These are phyloP conservation scores for Aquatica leii DNA, from an alignment of 2,888 invertebrate genomes.

Conservation along the genomic window DNA sequence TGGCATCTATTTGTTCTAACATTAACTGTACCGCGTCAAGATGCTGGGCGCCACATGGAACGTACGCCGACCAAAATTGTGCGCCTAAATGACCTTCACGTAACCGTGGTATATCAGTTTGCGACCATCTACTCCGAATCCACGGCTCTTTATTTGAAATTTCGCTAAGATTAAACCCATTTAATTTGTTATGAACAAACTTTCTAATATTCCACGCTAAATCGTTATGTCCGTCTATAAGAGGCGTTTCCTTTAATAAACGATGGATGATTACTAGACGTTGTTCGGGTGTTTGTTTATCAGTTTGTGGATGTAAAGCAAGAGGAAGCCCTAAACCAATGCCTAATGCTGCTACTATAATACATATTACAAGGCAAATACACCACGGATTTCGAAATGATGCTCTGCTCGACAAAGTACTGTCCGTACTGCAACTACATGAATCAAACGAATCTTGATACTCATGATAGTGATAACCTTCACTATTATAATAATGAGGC, in stretches of 20 bases:
- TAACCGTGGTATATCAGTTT: slow-evolving; percentile 89
- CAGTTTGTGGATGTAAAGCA: slow-evolving; percentile 54
- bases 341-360: slow-evolving; percentile 67
- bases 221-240: slow-evolving; percentile 86
- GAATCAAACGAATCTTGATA: slow-evolving; percentile 51
- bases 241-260: slow-evolving; percentile 73
- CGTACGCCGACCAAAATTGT: slow-evolving; percentile 91
- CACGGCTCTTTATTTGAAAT: slow-evolving; percentile 78
- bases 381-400: slow-evolving; percentile 63
- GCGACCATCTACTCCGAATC: slow-evolving; percentile 89
- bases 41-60: slow-evolving; percentile 84
- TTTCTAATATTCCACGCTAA: slow-evolving; percentile 90
- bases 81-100: slow-evolving; percentile 86
- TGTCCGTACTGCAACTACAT: slow-evolving; percentile 62
- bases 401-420: slow-evolving; percentile 65
- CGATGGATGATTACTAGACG: slow-evolving; percentile 66
- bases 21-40: slow-evolving; percentile 84
- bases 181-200: slow-evolving; percentile 84
- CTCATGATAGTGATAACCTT: slow-evolving; percentile 46
- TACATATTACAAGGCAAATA: slow-evolving; percentile 67
- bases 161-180: slow-evolving; percentile 71
- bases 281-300: slow-evolving; percentile 61
- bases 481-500: slow-evolving; percentile 53
- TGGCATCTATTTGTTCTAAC: slow-evolving; percentile 87
- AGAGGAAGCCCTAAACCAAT: slow-evolving; percentile 69